Evolutionary conservation across 2,888 invertebrate species (phyloP).

Genomic region (Drosophila dives): DNA sequence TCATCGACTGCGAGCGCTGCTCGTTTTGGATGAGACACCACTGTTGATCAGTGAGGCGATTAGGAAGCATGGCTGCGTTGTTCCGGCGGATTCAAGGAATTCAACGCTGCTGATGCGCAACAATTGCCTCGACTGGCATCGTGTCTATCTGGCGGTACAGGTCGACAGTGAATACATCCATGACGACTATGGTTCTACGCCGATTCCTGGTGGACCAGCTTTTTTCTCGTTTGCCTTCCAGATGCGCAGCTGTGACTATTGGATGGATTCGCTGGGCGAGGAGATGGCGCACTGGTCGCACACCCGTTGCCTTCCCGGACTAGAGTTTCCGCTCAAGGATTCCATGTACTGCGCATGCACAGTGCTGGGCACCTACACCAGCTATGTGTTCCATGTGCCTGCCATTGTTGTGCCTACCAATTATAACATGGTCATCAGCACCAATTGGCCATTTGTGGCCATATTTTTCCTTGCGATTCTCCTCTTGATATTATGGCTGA

Average conservation of each 20-base stretch:
- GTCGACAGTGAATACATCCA: background rate
- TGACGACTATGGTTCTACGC: background rate
- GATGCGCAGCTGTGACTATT: constrained; percentile 58
- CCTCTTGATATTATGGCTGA: background rate
- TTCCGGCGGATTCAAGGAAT: constrained; percentile 13
- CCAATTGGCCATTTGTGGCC: background rate
- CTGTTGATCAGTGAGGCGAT: background rate
- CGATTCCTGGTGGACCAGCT: constrained; percentile 47
- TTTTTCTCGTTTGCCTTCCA: constrained; percentile 48
- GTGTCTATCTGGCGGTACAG: constrained; percentile 52
- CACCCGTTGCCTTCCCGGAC: constrained; percentile 31
- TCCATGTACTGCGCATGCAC: constrained; percentile 42
- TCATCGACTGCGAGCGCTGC: constrained; percentile 40
- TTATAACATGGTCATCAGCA: rapidly evolving
- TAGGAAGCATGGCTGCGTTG: constrained; percentile 19
- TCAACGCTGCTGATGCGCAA: constrained; percentile 53
- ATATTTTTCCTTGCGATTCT: background rate
- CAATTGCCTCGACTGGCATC: constrained; percentile 20
- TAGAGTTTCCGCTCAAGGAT: constrained; percentile 9
- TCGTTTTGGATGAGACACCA: constrained; percentile 30
- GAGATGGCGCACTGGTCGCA: constrained; percentile 27
- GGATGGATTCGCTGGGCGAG: constrained; percentile 26
- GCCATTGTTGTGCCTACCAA: constrained; percentile 28
- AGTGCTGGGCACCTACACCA: constrained; percentile 61
- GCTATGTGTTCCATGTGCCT: constrained; percentile 40